Evolutionary conservation across 1,140 invertebrate species (phyloP), one percentile per base, ranked within the genome.

Genomic region (Aphelenchoides besseyi): DNA sequence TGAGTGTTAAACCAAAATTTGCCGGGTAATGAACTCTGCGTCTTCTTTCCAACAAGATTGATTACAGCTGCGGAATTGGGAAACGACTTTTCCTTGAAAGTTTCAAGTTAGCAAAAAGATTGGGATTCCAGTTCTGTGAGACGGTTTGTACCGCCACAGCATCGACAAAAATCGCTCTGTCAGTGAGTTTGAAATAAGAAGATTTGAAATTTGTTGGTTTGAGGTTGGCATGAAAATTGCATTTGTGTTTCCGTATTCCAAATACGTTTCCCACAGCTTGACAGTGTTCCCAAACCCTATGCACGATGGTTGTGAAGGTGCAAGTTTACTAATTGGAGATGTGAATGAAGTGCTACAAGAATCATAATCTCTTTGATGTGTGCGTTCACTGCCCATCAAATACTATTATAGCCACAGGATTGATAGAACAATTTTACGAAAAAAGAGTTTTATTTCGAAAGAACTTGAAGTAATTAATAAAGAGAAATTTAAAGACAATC

Each of bases 41-140:
- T n/a, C n/a, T 59, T 33, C 5, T 59, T 59, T 59, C 41, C 41
- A 48, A 12, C 23, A 16, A 23, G 12, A 48, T 48, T 48, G 55
- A 59, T 8, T 59, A 8, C 55, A 59, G 55, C 23, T 59, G 55
- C 55, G 55, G 55, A 8, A 5, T 59, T 33, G 55, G 55, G 55
- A 59, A 8, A 33, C 55, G 18, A 59, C 55, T 59, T 8, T 8
- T 59, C 5, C 5, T 28, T 8, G 55, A 59, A 33, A 29, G 26
- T 18, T 59, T 59, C 55, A 28, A 33, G 12, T 18, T 59, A 23
- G 55, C 55, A 28, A 5, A 59, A 8, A 23, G 5, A 33, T 8
- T 23, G 5, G 55, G 55, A 28, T 8, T 59, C 23, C 5, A 33
- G 18, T 59, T 59, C 32, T 59, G 55, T 33, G 26, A 8, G 26